A percentile compares a stretch with the other conserved stretches of the same genome.
Conservation (phyloP, 2,888 invertebrate species). For the Drosophila yooni region DNA sequence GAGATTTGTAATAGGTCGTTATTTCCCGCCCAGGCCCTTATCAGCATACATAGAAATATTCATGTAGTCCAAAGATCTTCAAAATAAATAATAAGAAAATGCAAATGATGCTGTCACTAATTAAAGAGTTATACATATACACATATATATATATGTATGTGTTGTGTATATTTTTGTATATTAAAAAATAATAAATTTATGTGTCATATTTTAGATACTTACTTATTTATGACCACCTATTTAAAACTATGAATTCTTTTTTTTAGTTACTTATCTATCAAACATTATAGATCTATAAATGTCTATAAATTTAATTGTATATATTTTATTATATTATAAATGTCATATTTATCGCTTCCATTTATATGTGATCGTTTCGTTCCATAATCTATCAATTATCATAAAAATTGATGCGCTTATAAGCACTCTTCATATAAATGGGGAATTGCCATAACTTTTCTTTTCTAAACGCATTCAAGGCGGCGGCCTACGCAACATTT, state of each 20-base stretch:
- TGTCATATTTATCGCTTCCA: not conserved
- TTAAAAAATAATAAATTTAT: not conserved
- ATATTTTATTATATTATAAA: too few species aligned
- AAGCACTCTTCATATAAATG: constrained; percentile 6
- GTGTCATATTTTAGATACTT: not conserved
- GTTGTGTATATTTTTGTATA: too few species aligned
- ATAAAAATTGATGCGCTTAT: constrained; percentile 7
- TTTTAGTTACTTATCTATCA: too few species aligned
- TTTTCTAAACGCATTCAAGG: constrained; percentile 64
- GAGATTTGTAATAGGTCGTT: constrained; percentile 9
- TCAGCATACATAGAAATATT: constrained; percentile 4
- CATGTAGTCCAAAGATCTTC: not conserved
- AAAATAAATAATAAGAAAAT: not conserved
- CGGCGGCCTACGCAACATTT: constrained; percentile 66
- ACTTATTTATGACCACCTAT: not conserved
- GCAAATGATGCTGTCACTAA: not conserved
- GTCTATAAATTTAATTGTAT: too few species aligned
- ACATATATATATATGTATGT: not conserved
- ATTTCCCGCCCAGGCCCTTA: constrained; percentile 3
- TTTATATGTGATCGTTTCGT: not conserved
- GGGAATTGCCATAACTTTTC: constrained; percentile 67
- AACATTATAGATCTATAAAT: too few species aligned
- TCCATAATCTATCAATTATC: constrained; percentile 16
- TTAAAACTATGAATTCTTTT: not conserved
- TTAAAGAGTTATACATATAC: rapidly evolving